Evolutionary conservation across 2,888 invertebrate genomes (phyloP).

Genomic region (Xestobium rufovillosum): DNA sequence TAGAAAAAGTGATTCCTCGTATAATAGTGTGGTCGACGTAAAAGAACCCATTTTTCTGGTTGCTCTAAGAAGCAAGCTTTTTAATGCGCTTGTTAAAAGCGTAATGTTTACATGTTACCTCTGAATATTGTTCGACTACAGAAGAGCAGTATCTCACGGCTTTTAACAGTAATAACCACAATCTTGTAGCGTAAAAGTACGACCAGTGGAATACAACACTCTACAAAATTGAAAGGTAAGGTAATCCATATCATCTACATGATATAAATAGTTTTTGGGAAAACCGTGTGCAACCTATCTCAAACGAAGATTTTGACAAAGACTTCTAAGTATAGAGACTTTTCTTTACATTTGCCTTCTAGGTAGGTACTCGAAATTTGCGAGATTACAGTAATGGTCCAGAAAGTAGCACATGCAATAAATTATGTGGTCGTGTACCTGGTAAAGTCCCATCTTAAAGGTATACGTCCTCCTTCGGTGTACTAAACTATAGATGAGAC

Average conservation of each 20-base stretch:
- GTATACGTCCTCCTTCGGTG: too few species aligned
- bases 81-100: neutral
- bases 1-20: conserved; percentile 11
- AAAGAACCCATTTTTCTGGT: neutral
- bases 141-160: conserved; percentile 22
- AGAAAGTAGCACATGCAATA: too few species aligned
- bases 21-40: neutral
- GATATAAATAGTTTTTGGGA: too few species aligned
- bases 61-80: neutral
- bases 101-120: conserved; percentile 19
- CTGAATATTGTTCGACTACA: conserved; percentile 22
- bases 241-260: neutral
- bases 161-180: conserved; percentile 34
- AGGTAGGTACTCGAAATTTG: too few species aligned
- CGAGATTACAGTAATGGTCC: too few species aligned
- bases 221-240: conserved; percentile 23
- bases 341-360: too few species aligned
- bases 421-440: too few species aligned
- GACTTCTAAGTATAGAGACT: too few species aligned
- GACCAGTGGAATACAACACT: conserved; percentile 36
- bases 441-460: too few species aligned
- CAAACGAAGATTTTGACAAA: too few species aligned
- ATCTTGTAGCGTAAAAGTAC: conserved; percentile 32
- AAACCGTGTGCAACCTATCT: too few species aligned
- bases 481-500: too few species aligned